Evolutionary conservation across 2,797 vertebrate species (phyloP), one percentile per base, ranked within the genome.

Genomic region (Brachymystax lenok): DNA sequence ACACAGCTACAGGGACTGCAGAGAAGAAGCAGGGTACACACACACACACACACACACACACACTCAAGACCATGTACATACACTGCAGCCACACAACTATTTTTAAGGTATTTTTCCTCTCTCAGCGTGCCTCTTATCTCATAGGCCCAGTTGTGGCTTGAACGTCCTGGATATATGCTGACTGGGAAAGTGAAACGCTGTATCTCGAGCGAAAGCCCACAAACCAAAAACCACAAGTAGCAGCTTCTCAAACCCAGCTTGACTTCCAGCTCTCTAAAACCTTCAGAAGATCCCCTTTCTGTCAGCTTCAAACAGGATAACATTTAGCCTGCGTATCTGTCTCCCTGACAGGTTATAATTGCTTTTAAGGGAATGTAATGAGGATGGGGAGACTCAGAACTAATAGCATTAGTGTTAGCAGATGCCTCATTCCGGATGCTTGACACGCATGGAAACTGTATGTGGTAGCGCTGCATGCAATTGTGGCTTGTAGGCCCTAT

Each of bases 221-320:
- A 93, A 93, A 94, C 91, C 94, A 83, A 90, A 94, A 95, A 89
- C 94, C 95, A 92, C 95, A 95, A 87, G 86, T 87, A 90, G 89
- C 90, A 88, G 87, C 83, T 83, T 85, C 73, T 83, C 75, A 82
- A 81, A 80, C 88, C 50, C 73, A 68, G 76, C 87, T 76, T 69
- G 24, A 30, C 83, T 82, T 78, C 64, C 64, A 73, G 75, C 84
- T 77, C 88, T 80, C 87, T 87, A 79, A 87, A 86, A 78, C 82
- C 86, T 78, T 85, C 84, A 79, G 66, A 75, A 71, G 59, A 69
- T 76, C 21, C 66, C 56, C 51, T 69, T 69, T 76, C 74, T 70
- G 40, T 77, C 77, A 3, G 75, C 84, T 86, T 82, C 82, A 80
- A 84, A 89, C 77, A 80, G 77, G 86, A 85, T 73, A 67, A 56